Evolutionary conservation across 1,140 invertebrate species (phyloP).

Genomic region (Gonioctena quinquepunctata): DNA sequence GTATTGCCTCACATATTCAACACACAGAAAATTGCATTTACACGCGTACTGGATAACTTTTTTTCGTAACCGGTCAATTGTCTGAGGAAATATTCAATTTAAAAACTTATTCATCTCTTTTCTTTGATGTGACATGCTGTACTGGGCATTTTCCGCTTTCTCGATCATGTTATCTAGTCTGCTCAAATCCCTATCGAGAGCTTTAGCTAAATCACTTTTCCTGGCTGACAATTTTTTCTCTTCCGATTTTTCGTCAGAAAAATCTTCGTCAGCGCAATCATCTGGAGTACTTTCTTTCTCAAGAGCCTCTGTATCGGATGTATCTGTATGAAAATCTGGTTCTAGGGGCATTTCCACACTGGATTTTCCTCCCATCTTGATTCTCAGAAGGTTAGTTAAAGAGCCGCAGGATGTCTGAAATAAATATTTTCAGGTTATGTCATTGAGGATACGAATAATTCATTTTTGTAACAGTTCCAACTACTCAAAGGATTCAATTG

Average conservation of each 20-base stretch:
- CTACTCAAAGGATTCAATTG: no score
- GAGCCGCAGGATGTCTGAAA: conserved; percentile 68
- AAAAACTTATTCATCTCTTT: conserved; percentile 70
- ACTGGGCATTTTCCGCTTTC: conserved; percentile 69
- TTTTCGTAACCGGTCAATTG: neutral
- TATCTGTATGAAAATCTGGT: neutral
- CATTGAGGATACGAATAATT: no score
- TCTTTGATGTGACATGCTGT: conserved; percentile 69
- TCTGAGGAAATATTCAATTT: neutral
- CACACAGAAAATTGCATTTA: no score
- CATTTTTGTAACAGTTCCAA: no score
- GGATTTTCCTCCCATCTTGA: conserved; percentile 54
- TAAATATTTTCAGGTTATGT: no score
- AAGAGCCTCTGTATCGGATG: neutral
- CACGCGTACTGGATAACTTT: no score
- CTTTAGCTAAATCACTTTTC: conserved; percentile 53
- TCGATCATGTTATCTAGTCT: conserved; percentile 66
- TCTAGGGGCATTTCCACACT: conserved; percentile 40
- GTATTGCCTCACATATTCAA: no score
- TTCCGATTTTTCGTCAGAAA: conserved; percentile 40
- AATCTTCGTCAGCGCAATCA: conserved; percentile 5
- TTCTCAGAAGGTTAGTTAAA: conserved; percentile 65
- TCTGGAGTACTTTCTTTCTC: neutral
- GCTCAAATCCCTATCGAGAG: conserved; percentile 62
- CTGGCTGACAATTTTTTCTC: conserved; percentile 34